phyloP scores from a whole-genome alignment of 2,888 invertebrate genomes.

The Nemurella pictetii region DNA sequence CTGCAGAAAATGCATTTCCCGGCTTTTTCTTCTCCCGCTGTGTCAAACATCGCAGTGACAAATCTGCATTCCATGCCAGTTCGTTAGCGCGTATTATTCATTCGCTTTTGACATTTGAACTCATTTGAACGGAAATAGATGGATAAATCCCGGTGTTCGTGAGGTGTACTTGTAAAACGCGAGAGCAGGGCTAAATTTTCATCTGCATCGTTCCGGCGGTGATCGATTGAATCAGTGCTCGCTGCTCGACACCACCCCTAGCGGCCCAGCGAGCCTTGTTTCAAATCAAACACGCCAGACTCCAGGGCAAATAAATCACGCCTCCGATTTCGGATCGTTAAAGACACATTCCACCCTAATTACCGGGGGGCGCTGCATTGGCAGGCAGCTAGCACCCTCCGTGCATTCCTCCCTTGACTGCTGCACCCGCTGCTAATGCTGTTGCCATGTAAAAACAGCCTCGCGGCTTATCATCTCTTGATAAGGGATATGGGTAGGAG shows the following conservation, averaged over 20 bases:
- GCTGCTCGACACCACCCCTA: too few species aligned
- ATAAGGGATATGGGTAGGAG: background rate
- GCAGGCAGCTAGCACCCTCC: too few species aligned
- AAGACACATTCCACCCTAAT: constrained; percentile 23
- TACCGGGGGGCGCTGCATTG: background rate
- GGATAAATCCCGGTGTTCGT: background rate
- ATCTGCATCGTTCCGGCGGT: background rate
- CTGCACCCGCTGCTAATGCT: too few species aligned
- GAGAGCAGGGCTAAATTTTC: background rate
- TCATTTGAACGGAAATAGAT: background rate
- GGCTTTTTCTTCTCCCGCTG: background rate
- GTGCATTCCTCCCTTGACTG: too few species aligned
- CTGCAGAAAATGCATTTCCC: background rate
- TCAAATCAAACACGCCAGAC: too few species aligned
- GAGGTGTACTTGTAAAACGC: constrained; percentile 9
- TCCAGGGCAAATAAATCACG: background rate
- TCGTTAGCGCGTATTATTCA: background rate
- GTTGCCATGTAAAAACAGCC: too few species aligned
- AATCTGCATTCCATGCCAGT: background rate
- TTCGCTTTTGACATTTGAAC: background rate
- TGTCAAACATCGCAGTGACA: background rate
- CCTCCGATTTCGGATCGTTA: background rate
- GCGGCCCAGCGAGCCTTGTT: background rate
- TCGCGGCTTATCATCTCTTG: background rate
- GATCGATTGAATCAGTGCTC: background rate